Percentiles rank a stretch among this genome's conserved stretches.
phyloP scores from a whole-genome alignment of 1,140 invertebrate genomes.

The Glomeris maerens region DNA sequence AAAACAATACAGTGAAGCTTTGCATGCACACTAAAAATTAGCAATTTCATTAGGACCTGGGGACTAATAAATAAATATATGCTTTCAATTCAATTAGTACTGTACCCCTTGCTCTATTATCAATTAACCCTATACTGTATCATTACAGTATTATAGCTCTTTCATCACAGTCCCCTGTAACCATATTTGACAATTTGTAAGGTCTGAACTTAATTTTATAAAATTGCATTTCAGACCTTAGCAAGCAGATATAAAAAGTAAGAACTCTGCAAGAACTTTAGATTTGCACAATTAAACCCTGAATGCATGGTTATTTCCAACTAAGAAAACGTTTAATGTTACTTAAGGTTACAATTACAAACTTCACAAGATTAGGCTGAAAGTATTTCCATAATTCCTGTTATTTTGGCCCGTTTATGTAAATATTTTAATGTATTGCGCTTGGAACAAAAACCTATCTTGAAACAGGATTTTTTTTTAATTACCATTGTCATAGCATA shows the following conservation, averaged over 20 bases:
- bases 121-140: no score
- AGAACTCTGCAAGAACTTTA: no score
- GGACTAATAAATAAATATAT: neutral
- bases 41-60: neutral
- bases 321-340: neutral
- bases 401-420: neutral
- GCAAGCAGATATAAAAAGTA: no score
- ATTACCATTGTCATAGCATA: slow-evolving; percentile 71
- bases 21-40: neutral
- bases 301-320: neutral
- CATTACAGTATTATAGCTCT: no score
- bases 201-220: no score
- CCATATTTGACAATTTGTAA: no score
- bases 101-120: no score
- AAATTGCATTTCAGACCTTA: no score
- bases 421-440: neutral
- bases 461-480: neutral
- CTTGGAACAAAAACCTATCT: neutral
- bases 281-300: no score
- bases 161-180: no score
- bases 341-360: neutral
- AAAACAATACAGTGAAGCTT: slow-evolving; percentile 18
- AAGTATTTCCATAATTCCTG: neutral
- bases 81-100: no score
- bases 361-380: neutral